These are phyloP conservation scores for Passer montanus DNA, from an alignment of 2,113 vertebrate species.

Conservation along the genomic window DNA sequence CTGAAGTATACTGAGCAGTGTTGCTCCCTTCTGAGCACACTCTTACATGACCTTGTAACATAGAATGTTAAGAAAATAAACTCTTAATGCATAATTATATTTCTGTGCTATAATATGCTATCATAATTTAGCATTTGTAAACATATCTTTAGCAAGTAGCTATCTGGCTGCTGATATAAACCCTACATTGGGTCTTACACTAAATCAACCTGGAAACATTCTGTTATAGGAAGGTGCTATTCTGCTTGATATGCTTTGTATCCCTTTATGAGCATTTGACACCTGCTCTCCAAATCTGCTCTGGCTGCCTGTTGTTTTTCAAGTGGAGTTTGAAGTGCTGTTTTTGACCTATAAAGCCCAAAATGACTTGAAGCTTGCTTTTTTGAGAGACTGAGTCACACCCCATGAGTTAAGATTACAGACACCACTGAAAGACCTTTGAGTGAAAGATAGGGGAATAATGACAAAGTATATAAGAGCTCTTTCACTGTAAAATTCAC, in stretches of 20 bases:
- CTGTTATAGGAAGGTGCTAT: background rate
- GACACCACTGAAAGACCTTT: constrained; percentile 32
- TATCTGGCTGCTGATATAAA: background rate
- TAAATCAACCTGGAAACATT: constrained; percentile 29
- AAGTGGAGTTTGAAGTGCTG: constrained; percentile 53
- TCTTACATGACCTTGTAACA: background rate
- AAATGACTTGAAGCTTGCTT: constrained; percentile 45
- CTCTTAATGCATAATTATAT: background rate
- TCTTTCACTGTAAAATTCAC: constrained; percentile 30
- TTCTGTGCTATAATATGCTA: background rate
- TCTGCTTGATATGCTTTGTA: constrained; percentile 37
- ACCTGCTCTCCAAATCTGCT: constrained; percentile 59
- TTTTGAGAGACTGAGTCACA: constrained; percentile 51
- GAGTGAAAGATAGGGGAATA: constrained; percentile 29
- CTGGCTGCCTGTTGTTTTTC: constrained; percentile 47
- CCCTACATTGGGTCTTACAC: background rate
- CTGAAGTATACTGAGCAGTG: background rate
- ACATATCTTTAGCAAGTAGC: background rate
- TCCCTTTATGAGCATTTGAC: constrained; percentile 55
- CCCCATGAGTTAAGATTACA: constrained; percentile 46
- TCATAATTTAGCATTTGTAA: background rate
- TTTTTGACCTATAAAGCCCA: constrained; percentile 63
- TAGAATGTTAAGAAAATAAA: background rate
- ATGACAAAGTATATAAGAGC: constrained; percentile 23
- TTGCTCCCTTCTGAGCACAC: background rate